Base-by-base conservation (phyloP, 2,113 vertebrate species). In the Lophochroa leadbeateri region DNA sequence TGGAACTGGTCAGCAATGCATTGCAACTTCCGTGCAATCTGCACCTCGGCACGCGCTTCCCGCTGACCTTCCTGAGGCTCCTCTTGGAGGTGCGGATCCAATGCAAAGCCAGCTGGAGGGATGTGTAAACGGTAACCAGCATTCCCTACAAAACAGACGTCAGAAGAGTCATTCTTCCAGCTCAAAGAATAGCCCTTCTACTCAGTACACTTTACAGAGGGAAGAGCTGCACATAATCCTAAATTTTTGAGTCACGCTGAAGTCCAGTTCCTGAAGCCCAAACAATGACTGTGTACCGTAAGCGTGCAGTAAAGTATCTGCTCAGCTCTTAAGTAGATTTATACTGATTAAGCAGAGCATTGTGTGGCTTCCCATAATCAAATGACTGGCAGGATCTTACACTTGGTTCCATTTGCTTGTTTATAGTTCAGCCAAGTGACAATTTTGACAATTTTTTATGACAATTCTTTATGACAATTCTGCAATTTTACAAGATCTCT, bases 1-100 rank as follows among this genome's bases (percentile, higher is more conserved):
- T 98, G 98, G 95, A 98, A 98, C 93, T 98, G 98, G 97, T 98
- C 98, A 6, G 98, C 98, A 81, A 98, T 98, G 96, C 98, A 97
- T 93, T 98, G 98, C 92, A 98, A 90, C 91, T 98, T 98, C 86
- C 97, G 97, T 82, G 98, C 98, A 64, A 98, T 98, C 97, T 98
- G 98, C 91, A 98, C 97, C 95, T 98, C 98, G 1, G 95, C 96
- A 76, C 96, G 98, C 13, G 97, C 97, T 75, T 98, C 98, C 96
- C 96, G 97, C 86, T 97, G 98, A 46, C 96, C 96, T 89, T 98
- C 97, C 29, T 61, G 96, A 86, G 96, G 96, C 67, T 98, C 97
- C 79, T 97, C 98, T 60, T 94, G 97, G 80, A 97, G 96, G 49
- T 92, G 96, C 2, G 96, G 95, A 88, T 96, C 96, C 96, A 97